Conservation (phyloP, 2,888 invertebrate species). For the Orthonevra nobilis region DNA sequence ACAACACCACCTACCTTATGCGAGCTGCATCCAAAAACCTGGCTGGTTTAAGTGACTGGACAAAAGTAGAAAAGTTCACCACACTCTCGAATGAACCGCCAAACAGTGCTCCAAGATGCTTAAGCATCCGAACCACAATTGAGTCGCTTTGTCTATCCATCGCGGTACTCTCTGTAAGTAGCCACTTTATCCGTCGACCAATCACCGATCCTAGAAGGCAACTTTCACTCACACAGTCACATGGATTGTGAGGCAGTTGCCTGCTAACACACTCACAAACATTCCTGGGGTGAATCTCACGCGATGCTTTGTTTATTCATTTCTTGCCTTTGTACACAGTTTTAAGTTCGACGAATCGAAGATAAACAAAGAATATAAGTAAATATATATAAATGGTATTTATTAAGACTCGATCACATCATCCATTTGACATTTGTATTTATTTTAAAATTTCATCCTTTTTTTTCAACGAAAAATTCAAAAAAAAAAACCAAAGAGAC, state of each 20-base stretch:
- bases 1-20: constrained; percentile 81
- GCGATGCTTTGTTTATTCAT: constrained; percentile 42
- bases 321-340: constrained; percentile 62
- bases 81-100: constrained; percentile 78
- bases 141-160: constrained; percentile 41
- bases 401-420: constrained; percentile 47
- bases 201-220: constrained; percentile 2
- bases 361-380: constrained; percentile 45
- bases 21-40: constrained; percentile 82
- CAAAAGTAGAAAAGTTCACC: constrained; percentile 76
- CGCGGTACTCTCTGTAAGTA: constrained; percentile 33
- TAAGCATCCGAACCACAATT: constrained; percentile 20
- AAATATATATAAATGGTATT: constrained; percentile 33
- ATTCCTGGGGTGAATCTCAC: constrained; percentile 60
- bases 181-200: constrained; percentile 11
- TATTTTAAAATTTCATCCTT: neutral
- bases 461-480: neutral
- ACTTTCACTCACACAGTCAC: neutral
- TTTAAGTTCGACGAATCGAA: constrained; percentile 58
- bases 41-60: constrained; percentile 81
- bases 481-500: constrained; percentile 1
- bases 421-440: constrained; percentile 13
- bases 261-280: constrained; percentile 29
- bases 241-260: constrained; percentile 54
- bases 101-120: constrained; percentile 26